phyloP scores from a whole-genome alignment of 2,113 vertebrate genomes.

The Cynocephalus volans region DNA sequence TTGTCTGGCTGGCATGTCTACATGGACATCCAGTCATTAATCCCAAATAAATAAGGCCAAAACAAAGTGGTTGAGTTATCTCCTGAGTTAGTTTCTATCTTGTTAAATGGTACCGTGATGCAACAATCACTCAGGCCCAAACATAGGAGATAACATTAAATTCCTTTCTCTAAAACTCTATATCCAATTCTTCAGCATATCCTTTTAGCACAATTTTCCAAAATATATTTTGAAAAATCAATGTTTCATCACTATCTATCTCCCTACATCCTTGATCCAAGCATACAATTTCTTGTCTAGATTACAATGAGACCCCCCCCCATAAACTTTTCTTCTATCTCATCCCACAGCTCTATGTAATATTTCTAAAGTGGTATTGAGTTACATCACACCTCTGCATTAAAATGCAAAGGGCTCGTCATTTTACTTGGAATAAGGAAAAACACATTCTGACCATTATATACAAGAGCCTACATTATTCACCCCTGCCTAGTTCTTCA shows the following conservation, averaged over 20 bases:
- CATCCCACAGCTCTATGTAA: background rate
- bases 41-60: background rate
- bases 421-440: no score
- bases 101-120: background rate
- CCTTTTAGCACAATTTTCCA: background rate
- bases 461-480: no score
- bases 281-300: background rate
- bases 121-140: background rate
- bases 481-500: no score
- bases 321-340: background rate
- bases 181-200: background rate
- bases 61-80: background rate
- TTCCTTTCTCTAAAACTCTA: background rate
- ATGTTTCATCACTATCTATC: background rate
- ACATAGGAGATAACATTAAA: background rate
- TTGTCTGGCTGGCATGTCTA: background rate
- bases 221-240: background rate
- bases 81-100: background rate
- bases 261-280: background rate
- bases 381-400: background rate
- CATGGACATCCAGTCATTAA: background rate
- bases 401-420: no score
- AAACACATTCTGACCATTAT: no score
- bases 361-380: background rate
- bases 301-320: background rate